Percentiles rank a stretch among this genome's conserved stretches.
Conservation (phyloP, 2,888 invertebrate genomes). For the Drosophila nr. perissopoda region DNA sequence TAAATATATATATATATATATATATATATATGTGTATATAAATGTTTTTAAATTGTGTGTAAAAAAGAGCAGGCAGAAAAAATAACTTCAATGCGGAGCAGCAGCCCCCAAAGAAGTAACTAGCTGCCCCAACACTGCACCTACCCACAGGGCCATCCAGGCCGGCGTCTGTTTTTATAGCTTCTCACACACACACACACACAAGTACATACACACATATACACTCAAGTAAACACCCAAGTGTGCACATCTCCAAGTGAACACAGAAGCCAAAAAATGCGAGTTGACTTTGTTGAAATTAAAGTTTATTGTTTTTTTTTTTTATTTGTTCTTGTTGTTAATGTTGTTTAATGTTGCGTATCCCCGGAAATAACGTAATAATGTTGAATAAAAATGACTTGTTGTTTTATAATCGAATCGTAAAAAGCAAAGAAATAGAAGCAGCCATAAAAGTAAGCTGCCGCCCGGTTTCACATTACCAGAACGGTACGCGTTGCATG, state of each 20-base stretch:
- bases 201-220: slow-evolving; percentile 16
- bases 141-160: slow-evolving; percentile 22
- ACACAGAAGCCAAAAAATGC: slow-evolving; percentile 45
- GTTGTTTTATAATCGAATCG: slow-evolving; percentile 76
- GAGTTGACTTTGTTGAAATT: slow-evolving; percentile 66
- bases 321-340: slow-evolving; percentile 8
- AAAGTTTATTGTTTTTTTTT: slow-evolving; percentile 67
- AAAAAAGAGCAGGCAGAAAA: slow-evolving; percentile 50
- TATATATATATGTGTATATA: slow-evolving; percentile 5
- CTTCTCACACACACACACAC: slow-evolving; percentile 37
- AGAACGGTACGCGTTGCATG: slow-evolving; percentile 54
- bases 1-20: background rate
- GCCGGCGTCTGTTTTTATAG: slow-evolving; percentile 69
- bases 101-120: slow-evolving; percentile 40
- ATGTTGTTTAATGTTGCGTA: slow-evolving; percentile 17
- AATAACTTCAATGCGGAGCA: slow-evolving; percentile 53
- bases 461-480: slow-evolving; percentile 21
- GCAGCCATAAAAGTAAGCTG: slow-evolving; percentile 28
- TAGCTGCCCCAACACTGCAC: slow-evolving; percentile 13
- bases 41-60: slow-evolving; percentile 1
- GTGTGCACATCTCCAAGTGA: slow-evolving; percentile 22
- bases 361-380: slow-evolving; percentile 75
- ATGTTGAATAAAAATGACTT: slow-evolving; percentile 73
- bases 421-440: slow-evolving; percentile 55
- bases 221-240: background rate